These are phyloP conservation scores for Cottus gobio DNA, from an alignment of 2,113 vertebrate species.

Conservation along the genomic window DNA sequence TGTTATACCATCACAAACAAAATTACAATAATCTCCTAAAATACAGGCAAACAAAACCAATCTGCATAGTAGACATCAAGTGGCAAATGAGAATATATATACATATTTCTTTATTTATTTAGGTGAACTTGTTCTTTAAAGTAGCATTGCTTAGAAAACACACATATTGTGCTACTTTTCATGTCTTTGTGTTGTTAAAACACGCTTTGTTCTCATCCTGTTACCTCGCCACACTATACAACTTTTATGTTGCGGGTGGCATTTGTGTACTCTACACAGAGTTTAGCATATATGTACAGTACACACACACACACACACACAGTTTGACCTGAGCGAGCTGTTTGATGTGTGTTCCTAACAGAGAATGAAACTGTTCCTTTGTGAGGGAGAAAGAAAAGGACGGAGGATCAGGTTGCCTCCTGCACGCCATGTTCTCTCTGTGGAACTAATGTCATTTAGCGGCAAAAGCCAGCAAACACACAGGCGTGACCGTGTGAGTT, in stretches of 20 bases:
- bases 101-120: neutral
- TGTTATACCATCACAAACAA: neutral
- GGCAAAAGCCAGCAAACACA: slow-evolving; percentile 76
- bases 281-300: slow-evolving; percentile 20
- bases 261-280: slow-evolving; percentile 31
- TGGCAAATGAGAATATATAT: neutral
- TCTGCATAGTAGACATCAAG: neutral
- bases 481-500: slow-evolving; percentile 73
- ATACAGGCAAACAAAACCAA: neutral
- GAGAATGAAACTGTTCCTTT: slow-evolving; percentile 82
- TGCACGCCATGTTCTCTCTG: slow-evolving; percentile 77
- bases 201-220: slow-evolving; percentile 30
- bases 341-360: slow-evolving; percentile 73
- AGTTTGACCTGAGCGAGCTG: slow-evolving; percentile 67
- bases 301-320: slow-evolving; percentile 36
- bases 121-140: neutral
- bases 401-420: slow-evolving; percentile 80
- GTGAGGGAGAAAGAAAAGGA: slow-evolving; percentile 76
- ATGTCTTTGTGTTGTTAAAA: slow-evolving; percentile 19
- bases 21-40: neutral
- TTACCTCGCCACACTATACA: slow-evolving; percentile 30
- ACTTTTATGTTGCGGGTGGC: slow-evolving; percentile 31
- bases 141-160: neutral
- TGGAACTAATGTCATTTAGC: slow-evolving; percentile 83
- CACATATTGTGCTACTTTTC: slow-evolving; percentile 1